A percentile compares a stretch with the other conserved stretches of the same genome.
phyloP scores from a whole-genome alignment of 2,888 invertebrate species.

The Strigamia transsilvanica region DNA sequence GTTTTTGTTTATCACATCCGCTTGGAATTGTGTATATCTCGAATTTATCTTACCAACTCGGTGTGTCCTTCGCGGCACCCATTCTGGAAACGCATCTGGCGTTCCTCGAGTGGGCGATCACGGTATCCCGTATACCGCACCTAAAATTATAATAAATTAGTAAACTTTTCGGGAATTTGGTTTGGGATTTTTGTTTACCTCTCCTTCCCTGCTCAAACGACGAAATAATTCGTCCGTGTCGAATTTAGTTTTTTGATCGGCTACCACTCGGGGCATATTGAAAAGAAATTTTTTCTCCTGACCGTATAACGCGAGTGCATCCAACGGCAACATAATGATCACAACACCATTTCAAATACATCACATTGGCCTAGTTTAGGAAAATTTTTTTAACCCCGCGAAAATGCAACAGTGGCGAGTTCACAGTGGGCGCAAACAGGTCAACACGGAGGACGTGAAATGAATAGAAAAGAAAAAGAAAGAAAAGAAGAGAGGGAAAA shows the following conservation, averaged over 20 bases:
- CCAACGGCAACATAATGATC: conserved; percentile 87
- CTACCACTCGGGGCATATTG: conserved; percentile 97
- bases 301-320: conserved; percentile 89
- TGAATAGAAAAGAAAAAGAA: conserved; percentile 40
- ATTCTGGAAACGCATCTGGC: conserved; percentile 91
- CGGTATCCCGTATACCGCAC: conserved; percentile 93
- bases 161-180: neutral
- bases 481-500: neutral
- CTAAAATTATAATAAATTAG: conserved; percentile 67
- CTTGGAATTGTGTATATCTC: conserved; percentile 56
- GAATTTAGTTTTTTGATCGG: conserved; percentile 95
- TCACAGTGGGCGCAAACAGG: conserved; percentile 30
- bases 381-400: conserved; percentile 9
- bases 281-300: conserved; percentile 83
- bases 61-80: conserved; percentile 96
- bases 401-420: conserved; percentile 21
- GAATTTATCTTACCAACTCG: conserved; percentile 74
- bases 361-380: conserved; percentile 15
- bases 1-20: conserved; percentile 21
- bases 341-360: conserved; percentile 20
- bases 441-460: conserved; percentile 15
- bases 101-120: conserved; percentile 90
- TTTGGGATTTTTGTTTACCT: conserved; percentile 70
- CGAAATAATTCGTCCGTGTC: conserved; percentile 96
- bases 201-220: conserved; percentile 90